These are phyloP conservation scores for Galeopsomyia nigrocyanea DNA, from an alignment of 2,888 invertebrate species.

Conservation along the genomic window DNA sequence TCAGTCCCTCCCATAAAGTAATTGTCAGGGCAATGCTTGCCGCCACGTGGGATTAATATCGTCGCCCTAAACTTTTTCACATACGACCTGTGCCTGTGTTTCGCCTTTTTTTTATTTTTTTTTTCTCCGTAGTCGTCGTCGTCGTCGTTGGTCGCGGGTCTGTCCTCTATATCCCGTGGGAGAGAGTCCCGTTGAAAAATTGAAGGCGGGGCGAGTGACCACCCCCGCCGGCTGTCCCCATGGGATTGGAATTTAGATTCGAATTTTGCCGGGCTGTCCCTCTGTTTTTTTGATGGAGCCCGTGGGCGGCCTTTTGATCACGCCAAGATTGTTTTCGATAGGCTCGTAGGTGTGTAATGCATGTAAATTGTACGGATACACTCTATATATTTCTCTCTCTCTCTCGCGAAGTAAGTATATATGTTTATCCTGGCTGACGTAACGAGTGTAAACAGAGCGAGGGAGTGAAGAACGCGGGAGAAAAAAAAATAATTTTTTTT, in stretches of 20 bases:
- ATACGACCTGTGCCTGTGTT: too few relatives aligned
- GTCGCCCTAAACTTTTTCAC: too few relatives aligned
- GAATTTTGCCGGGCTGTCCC: slow-evolving; percentile 54
- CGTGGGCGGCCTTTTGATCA: slow-evolving; percentile 34
- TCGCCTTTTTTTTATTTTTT: too few relatives aligned
- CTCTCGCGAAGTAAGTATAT: slow-evolving; percentile 50
- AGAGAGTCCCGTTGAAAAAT: slow-evolving; percentile 63
- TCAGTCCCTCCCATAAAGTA: slow-evolving; percentile 1
- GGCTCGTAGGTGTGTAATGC: background rate
- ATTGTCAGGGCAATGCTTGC: slow-evolving; percentile 19
- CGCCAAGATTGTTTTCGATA: slow-evolving; percentile 46
- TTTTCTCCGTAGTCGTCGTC: too few relatives aligned
- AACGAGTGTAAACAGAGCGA: background rate
- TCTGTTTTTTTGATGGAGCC: slow-evolving; percentile 4
- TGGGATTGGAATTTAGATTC: slow-evolving; percentile 65
- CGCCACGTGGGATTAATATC: slow-evolving; percentile 36
- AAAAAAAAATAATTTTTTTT: too few relatives aligned
- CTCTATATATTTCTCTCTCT: too few relatives aligned
- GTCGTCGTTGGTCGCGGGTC: too few relatives aligned
- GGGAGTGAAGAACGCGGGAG: too few relatives aligned
- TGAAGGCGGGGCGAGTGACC: slow-evolving; percentile 56
- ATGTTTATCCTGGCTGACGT: background rate
- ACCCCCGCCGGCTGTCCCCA: slow-evolving; percentile 20
- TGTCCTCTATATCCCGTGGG: slow-evolving; percentile 52
- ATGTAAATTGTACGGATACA: too few relatives aligned